These are phyloP conservation scores for Lophochroa leadbeateri DNA, from an alignment of 2,113 vertebrate genomes.

Conservation along the genomic window DNA sequence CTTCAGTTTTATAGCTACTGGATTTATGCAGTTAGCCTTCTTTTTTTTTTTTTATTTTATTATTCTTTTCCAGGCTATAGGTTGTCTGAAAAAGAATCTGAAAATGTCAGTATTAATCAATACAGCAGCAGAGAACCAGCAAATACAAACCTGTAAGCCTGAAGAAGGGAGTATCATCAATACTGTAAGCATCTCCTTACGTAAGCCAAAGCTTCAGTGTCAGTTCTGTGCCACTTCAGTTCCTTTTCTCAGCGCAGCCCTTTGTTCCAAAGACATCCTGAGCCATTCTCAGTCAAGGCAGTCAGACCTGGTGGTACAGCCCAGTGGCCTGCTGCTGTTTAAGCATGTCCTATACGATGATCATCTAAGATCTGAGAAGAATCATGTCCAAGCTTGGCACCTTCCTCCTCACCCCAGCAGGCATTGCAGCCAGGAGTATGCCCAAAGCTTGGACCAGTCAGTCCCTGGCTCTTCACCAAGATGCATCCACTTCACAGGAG, in stretches of 20 bases:
- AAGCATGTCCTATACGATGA: rapidly evolving
- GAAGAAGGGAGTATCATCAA: not conserved
- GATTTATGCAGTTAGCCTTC: not conserved
- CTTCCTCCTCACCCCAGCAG: rapidly evolving
- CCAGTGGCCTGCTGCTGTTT: rapidly evolving
- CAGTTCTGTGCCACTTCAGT: not conserved
- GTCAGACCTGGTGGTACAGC: rapidly evolving
- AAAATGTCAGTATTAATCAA: slow-evolving; percentile 8
- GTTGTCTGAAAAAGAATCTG: not conserved
- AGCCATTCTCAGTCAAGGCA: not conserved
- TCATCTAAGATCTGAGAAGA: not conserved
- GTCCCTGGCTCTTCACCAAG: rapidly evolving
- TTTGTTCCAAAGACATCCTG: not conserved
- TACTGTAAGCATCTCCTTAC: not conserved
- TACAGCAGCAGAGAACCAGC: not conserved
- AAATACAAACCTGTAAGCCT: not conserved
- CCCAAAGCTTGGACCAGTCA: not conserved
- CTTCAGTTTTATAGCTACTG: slow-evolving; percentile 19
- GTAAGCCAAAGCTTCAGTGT: not conserved
- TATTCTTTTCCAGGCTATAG: not conserved
- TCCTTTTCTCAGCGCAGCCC: not conserved
- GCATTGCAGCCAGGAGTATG: not conserved
- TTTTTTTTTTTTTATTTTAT: not conserved
- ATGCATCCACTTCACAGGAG: not conserved
- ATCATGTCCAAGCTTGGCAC: not conserved